Evolutionary conservation across 2,888 invertebrate genomes (phyloP), one percentile per base, ranked within the genome.

Genomic region (Schizaphis graminum): DNA sequence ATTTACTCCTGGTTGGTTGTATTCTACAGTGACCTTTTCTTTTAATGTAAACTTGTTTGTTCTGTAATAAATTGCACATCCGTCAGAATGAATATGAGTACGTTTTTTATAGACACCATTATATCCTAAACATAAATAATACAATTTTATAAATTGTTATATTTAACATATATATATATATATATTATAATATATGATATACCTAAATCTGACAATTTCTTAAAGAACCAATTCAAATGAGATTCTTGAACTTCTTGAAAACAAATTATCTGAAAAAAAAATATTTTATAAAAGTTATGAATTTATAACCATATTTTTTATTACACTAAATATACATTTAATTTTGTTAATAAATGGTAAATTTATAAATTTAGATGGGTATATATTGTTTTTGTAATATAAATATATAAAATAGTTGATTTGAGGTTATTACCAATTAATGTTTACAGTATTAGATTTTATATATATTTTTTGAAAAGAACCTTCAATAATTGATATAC

Each of bases 231-330:
- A 24, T 96, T 95, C 93, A 98, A 96, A 96, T 98, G 98, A n/a
- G 97, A 96, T 26, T 96, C 96, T 96, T 99, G 98, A 89, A 99
- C 98, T 97, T 99, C 99, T 97, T 99, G 99, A 16, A 99, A 96
- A 95, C 98, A 98, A 94, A 98, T 95, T 94, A 98, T 97, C 98
- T 98, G 96, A 96, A 95, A 95, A 95, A 95, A 86, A 86, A 86
- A 86, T 44, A n/a, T 57, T 44, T 41, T 8, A 35, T 77, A 41
- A 28, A n/a, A n/a, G n/a, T n/a, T n/a, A n/a, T n/a, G 28, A 53
- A 16, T 53, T 41, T 56, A 26, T 57, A 28, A n/a, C n/a, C 26
- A 41, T 49, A n/a, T n/a, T 5, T 44, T 61, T 57, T 28, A 53
- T 24, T 53, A 35, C 4, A 87, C 11, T 28, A 47, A 47, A 0